phyloP scores from a whole-genome alignment of 2,113 vertebrate species.

The Psephotus haematonotus region DNA sequence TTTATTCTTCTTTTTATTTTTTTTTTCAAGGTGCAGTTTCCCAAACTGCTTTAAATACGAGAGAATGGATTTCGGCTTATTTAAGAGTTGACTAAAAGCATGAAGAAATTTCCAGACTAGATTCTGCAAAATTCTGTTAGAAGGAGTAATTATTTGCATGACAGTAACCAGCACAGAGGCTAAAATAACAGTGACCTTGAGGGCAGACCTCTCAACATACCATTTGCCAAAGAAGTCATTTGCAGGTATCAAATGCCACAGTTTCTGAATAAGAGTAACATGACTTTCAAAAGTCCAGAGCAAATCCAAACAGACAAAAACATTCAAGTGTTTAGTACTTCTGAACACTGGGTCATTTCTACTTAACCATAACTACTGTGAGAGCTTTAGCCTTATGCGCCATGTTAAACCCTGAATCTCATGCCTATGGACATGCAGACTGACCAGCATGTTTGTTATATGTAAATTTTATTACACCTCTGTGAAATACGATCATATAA shows the following conservation, averaged over 20 bases:
- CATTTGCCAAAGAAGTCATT: neutral
- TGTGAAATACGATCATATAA: neutral
- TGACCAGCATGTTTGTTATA: neutral
- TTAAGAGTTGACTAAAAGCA: neutral
- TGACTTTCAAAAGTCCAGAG: neutral
- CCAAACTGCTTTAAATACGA: slow-evolving; percentile 1
- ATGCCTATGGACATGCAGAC: neutral
- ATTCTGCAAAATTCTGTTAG: neutral
- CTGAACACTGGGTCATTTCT: neutral
- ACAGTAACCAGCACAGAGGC: neutral
- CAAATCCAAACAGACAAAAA: neutral
- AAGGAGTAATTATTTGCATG: neutral
- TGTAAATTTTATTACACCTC: neutral
- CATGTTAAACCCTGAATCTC: neutral
- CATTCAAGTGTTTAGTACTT: neutral
- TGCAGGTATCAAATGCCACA: neutral
- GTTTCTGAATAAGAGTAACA: neutral
- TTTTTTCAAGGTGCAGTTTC: neutral
- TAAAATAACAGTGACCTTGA: neutral
- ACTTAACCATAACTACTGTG: neutral
- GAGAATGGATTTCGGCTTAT: neutral
- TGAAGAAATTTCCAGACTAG: neutral
- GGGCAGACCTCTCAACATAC: neutral
- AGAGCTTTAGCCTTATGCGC: neutral
- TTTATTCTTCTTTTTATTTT: neutral